Percentiles rank a stretch among this genome's conserved stretches.
These are phyloP conservation scores for Rotaria macrura DNA, from an alignment of 2,888 invertebrate genomes.

Conservation along the genomic window DNA sequence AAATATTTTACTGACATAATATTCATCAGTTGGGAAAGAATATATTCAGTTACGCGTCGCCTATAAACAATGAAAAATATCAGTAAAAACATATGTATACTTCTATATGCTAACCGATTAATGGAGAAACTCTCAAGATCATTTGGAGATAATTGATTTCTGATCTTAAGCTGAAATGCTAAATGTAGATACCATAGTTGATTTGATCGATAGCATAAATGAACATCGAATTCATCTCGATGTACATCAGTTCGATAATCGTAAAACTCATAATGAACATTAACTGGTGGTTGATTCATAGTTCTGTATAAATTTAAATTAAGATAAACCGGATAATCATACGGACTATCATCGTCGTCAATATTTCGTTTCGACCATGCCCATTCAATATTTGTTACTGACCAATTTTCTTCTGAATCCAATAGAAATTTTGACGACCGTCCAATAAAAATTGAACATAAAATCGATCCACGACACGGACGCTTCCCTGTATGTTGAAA, in stretches of 20 bases:
- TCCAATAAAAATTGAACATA: background rate
- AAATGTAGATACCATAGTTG: background rate
- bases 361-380: background rate
- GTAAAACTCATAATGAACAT: conserved; percentile 6
- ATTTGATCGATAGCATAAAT: background rate
- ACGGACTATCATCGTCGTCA: background rate
- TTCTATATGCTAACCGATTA: background rate
- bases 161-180: background rate
- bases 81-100: background rate
- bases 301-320: background rate
- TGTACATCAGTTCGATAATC: background rate
- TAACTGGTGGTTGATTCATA: background rate
- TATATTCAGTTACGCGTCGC: background rate
- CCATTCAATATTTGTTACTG: background rate
- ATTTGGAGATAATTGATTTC: background rate
- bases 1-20: background rate
- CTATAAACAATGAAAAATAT: background rate
- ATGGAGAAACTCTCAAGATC: background rate
- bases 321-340: background rate
- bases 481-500: background rate
- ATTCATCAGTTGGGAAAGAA: background rate
- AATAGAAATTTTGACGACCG: background rate
- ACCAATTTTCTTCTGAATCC: background rate
- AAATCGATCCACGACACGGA: background rate
- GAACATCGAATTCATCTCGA: background rate